Base-by-base conservation (phyloP, 2,797 vertebrate species). In the Steatocranus sp. region DNA sequence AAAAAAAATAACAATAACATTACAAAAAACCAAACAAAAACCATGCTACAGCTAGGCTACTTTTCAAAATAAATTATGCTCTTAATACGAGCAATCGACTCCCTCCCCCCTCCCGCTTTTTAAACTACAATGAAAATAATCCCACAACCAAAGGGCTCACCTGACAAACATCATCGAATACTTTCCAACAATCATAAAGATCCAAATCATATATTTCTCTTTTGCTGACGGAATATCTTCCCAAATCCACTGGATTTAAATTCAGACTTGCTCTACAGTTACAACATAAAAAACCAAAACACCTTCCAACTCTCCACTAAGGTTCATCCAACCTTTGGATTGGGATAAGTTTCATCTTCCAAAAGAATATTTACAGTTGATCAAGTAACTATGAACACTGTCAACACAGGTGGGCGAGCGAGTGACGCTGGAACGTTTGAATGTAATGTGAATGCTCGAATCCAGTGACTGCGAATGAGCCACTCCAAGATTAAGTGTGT, bases 241-340 rank as follows among this genome's bases (percentile, higher is more conserved):
- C 87, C 85, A 94, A 95, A 95, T 94, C 91, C 93, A 95, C 91
- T 95, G 93, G 92, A 95, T 94, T 94, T 83, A 94, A 87, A 88
- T 91, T 90, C 83, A 80, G 23, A 89, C 76, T 86, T 46, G 70
- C 83, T 88, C 73, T 82, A 48, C 78, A 86, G 84, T 56, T 53
- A 91, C 50, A 61, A 61, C 54, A 32, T 32, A 18, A 32, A 32
- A 58, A 58, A 58, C 18, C 54, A 58, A 3, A 58, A 18, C 82
- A 78, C 85, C 79, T 88, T 74, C 79, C 51, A 43, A 88, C 87
- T 54, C 79, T 75, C 87, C 91, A n/a, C n/a, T n/a, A n/a, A n/a
- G n/a, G n/a, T n/a, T n/a, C n/a, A 68, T 82, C 14, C 38, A 49
- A 18, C 20, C 5, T 46, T 61, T 11, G 1, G 11, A 41, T 27